Conservation (phyloP, 23 tunicate species). For the Aplidium turbinatum region DNA sequence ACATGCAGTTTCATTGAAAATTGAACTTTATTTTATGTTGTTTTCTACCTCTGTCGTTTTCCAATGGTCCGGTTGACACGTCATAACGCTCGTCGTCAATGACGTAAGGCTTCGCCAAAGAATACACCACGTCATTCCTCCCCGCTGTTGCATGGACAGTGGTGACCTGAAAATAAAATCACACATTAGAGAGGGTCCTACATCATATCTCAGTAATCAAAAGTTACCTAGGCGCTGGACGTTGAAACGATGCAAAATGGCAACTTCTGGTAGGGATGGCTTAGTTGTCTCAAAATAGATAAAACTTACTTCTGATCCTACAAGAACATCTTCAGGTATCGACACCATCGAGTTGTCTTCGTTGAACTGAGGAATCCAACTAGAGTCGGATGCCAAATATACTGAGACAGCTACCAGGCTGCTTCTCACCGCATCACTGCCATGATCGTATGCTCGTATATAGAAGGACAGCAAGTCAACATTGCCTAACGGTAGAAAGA, state of each 20-base stretch:
- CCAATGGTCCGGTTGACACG: too few species aligned
- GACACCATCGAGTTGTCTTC: background rate
- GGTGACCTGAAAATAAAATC: slow-evolving; percentile 17
- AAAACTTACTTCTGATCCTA: slow-evolving; percentile 42
- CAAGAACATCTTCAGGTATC: slow-evolving; percentile 23
- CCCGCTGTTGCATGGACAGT: slow-evolving; percentile 6
- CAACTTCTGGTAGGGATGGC: too few species aligned
- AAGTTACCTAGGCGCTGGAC: too few species aligned
- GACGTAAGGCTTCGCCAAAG: slow-evolving; percentile 3
- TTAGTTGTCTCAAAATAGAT: too few species aligned
- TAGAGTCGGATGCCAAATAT: slow-evolving; percentile 33
- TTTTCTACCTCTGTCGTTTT: too few species aligned
- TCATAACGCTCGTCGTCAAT: background rate
- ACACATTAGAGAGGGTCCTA: too few species aligned
- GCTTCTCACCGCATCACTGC: background rate
- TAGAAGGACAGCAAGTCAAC: slow-evolving; percentile 24
- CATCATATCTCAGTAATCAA: too few species aligned
- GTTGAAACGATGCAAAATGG: too few species aligned
- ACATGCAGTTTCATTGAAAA: too few species aligned
- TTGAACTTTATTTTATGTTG: too few species aligned
- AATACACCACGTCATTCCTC: background rate
- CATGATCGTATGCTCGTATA: slow-evolving; percentile 37
- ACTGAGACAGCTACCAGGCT: slow-evolving; percentile 40
- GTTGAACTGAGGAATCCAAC: slow-evolving; percentile 26
- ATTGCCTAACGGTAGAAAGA: slow-evolving; percentile 10